Percentiles rank a stretch among this genome's conserved stretches.
phyloP scores from a whole-genome alignment of 2,888 invertebrate species.

The Melitaea athalia region DNA sequence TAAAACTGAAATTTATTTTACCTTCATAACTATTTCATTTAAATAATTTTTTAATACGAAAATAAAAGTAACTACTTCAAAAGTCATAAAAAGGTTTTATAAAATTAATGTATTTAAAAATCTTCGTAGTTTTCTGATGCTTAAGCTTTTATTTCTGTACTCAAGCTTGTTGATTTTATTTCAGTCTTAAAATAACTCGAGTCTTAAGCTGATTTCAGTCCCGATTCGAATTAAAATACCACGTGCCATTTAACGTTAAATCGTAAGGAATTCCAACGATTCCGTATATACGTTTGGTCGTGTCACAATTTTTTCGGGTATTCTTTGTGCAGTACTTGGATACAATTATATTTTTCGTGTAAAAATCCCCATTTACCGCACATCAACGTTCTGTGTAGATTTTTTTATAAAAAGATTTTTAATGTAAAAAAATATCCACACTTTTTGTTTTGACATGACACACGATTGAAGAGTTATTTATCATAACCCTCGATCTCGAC shows the following conservation, averaged over 20 bases:
- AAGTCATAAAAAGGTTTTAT: no score
- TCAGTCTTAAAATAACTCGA: slow-evolving; percentile 4
- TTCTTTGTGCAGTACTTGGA: neutral
- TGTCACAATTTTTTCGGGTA: neutral
- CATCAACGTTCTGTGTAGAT: neutral
- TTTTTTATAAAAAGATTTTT: no score
- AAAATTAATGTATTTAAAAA: neutral
- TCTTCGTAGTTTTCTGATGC: neutral
- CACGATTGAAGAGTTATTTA: no score
- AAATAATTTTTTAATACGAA: no score
- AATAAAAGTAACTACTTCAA: no score
- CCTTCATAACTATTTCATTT: neutral
- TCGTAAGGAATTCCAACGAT: slow-evolving; percentile 13
- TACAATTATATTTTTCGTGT: neutral
- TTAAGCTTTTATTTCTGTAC: neutral
- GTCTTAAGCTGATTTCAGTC: neutral
- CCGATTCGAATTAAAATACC: slow-evolving; percentile 11
- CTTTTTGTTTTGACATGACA: no score
- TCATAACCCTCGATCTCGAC: no score
- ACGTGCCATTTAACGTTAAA: slow-evolving; percentile 1
- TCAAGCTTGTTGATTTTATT: neutral
- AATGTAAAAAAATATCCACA: no score
- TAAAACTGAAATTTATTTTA: neutral
- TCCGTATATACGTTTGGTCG: neutral
- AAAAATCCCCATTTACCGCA: neutral